Conservation (phyloP, 2,113 vertebrate genomes). For the Platysternon megacephalum region DNA sequence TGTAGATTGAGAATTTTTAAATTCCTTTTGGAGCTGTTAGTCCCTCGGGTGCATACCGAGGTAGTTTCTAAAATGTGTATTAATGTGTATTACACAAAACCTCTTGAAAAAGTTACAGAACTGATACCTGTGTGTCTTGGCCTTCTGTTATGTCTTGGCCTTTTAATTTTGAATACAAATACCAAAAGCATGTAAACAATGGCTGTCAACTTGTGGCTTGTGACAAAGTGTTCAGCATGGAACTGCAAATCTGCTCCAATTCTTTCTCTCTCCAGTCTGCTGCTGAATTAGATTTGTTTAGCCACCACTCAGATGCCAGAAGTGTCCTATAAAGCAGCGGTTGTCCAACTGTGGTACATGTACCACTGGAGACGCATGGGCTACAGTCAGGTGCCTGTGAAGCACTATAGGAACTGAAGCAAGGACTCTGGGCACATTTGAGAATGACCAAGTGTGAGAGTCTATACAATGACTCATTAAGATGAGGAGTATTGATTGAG, state of each 20-base stretch:
- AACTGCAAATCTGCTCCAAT: background rate
- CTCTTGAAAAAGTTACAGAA: conserved; percentile 19
- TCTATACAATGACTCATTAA: background rate
- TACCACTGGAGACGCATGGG: background rate
- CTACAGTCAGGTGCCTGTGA: background rate
- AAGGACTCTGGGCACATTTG: background rate
- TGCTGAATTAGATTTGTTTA: conserved; percentile 22
- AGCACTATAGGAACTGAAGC: background rate
- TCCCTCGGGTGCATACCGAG: background rate
- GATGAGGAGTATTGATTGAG: background rate
- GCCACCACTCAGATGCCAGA: background rate
- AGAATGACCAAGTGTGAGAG: background rate
- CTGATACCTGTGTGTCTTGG: conserved; percentile 14
- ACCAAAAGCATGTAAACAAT: conserved; percentile 32
- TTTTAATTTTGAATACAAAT: conserved; percentile 6
- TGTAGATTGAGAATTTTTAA: background rate
- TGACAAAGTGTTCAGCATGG: conserved; percentile 4
- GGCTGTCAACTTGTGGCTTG: conserved; percentile 22
- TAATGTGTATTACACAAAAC: conserved; percentile 11
- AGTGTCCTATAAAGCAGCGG: background rate
- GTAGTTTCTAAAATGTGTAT: background rate
- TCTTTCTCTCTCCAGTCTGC: background rate
- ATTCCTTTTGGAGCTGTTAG: background rate
- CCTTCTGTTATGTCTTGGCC: background rate
- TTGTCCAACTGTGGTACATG: background rate